A percentile compares a stretch with the other conserved stretches of the same genome.
Conservation (phyloP, 2,797 vertebrate species). For the Acipenser ruthenus region DNA sequence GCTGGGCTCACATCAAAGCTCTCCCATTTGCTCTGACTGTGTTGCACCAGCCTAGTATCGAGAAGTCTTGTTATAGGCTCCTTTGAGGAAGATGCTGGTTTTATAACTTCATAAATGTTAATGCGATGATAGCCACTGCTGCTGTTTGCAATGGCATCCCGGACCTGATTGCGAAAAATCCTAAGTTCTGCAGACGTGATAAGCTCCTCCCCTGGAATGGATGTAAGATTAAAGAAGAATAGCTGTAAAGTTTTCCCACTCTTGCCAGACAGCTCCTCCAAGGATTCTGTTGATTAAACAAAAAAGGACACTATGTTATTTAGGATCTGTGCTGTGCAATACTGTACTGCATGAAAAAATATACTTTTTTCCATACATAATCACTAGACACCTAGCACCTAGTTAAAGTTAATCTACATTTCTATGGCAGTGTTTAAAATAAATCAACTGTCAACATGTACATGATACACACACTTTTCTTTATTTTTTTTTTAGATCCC, state of each 20-base stretch:
- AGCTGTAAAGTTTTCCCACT: conserved; percentile 82
- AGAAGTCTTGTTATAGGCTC: conserved; percentile 81
- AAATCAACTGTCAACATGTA: no score
- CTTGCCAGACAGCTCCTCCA: conserved; percentile 82
- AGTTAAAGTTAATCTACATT: no score
- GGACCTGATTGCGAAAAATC: conserved; percentile 86
- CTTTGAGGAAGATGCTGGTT: conserved; percentile 54
- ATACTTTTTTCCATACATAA: no score
- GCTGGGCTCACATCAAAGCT: conserved; percentile 94
- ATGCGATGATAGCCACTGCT: conserved; percentile 80
- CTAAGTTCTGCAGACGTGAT: conserved; percentile 92
- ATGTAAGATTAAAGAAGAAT: conserved; percentile 95
- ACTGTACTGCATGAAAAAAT: no score
- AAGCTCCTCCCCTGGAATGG: conserved; percentile 81
- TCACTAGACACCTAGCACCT: no score
- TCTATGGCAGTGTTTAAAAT: no score
- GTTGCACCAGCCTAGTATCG: conserved; percentile 90
- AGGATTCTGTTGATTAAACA: conserved; percentile 63
- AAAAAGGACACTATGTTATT: conserved; percentile 7
- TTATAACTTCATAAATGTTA: conserved; percentile 96
- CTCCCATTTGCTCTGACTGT: conserved; percentile 89
- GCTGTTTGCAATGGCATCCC: conserved; percentile 51
- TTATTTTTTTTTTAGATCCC: no score
- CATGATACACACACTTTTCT: no score
- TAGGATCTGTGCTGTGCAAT: no score